Evolutionary conservation across 2,113 vertebrate genomes (phyloP).

Genomic region (Dipodomys stephensi): DNA sequence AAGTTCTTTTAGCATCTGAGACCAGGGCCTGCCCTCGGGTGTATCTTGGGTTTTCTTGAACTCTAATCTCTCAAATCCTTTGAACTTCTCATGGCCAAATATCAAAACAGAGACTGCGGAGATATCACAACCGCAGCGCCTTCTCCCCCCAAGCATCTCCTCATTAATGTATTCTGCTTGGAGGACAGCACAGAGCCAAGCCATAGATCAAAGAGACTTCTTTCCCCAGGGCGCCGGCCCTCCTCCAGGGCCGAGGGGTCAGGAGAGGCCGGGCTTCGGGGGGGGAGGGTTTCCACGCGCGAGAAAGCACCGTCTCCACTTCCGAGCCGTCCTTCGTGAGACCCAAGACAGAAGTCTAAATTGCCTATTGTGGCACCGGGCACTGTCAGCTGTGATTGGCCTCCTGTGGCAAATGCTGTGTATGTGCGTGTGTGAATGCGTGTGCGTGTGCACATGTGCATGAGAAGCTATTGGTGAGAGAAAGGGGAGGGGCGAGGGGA

Average conservation of each 20-base stretch:
- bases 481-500: not conserved
- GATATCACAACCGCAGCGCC: not conserved
- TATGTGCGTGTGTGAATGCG: accelerated
- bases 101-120: slow-evolving; percentile 51
- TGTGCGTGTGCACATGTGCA: too few species aligned
- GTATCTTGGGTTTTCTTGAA: slow-evolving; percentile 25
- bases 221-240: not conserved
- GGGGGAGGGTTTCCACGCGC: not conserved
- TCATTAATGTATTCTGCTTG: slow-evolving; percentile 15
- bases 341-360: not conserved
- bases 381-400: not conserved
- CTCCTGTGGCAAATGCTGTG: accelerated
- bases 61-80: slow-evolving; percentile 54
- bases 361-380: not conserved
- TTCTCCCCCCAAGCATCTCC: not conserved
- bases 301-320: not conserved
- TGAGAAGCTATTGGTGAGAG: not conserved
- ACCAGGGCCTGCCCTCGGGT: not conserved
- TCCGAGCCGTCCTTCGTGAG: not conserved
- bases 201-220: not conserved
- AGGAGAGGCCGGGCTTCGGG: not conserved
- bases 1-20: not conserved
- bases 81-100: slow-evolving; percentile 62
- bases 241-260: not conserved
- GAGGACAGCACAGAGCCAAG: not conserved